Base-by-base conservation (phyloP, 2,888 invertebrate species). In the Lordiphosa fenestrarum region DNA sequence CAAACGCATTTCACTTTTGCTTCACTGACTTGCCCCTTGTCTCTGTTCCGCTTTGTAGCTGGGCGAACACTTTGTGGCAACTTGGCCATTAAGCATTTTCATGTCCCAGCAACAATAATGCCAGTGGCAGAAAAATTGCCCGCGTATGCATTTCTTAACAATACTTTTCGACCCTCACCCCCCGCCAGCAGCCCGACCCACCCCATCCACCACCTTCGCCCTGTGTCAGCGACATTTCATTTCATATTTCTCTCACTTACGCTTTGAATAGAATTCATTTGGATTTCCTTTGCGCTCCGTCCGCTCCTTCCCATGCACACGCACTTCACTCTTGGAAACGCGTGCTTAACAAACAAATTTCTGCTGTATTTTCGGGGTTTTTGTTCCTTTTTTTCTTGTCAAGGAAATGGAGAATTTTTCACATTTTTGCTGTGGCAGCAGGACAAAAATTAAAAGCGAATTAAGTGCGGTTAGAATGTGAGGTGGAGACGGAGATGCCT, bases 91-190 rank as follows among this genome's bases (percentile, higher is more conserved):
- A 84, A 83, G 82, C 84, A 73, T 69, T 76, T 15, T 77, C 52
- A 57, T 64, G 62, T 51, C 21, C 47, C 35, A 46, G 37, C 35
- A 9, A 19, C 44, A 48, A 41, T 37, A 13, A 38, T 36, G 50
- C 42, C 42, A 36, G 21, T 33, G 41, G 54, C 50, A 60, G 53
- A 62, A 57, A 71, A 84, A 69, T 75, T 66, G 83, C 59, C 38
- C 67, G 72, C 85, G 78, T 82, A 83, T 80, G 78, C 78, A 80
- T 65, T 83, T 82, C 75, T 66, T 53, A 60, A 84, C 82, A 84
- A 77, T 66, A 55, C 69, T 55, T 66, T 68, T 61, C 39, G 47
- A 40, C 66, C 63, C 30, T 46, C 35, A 12, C 35, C 35, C 39
- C 19, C 10, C 12, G 33, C 10, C 13, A 38, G 33, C 44, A 55